These are phyloP conservation scores for Mythimna ferrago DNA, from an alignment of 2,888 invertebrate genomes.

Conservation along the genomic window DNA sequence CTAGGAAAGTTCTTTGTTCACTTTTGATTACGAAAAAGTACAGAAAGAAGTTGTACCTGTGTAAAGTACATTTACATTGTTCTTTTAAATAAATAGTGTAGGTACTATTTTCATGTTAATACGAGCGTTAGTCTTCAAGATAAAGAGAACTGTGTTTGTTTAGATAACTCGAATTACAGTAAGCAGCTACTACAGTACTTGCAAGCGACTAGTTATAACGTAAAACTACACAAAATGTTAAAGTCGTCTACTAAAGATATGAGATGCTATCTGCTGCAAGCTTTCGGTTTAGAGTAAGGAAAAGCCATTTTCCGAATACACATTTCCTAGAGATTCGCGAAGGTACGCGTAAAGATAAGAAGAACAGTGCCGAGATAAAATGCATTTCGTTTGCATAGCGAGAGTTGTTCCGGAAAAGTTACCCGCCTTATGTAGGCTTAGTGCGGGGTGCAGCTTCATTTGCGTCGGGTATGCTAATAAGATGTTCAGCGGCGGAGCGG, in stretches of 20 bases:
- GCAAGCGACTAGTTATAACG: background rate
- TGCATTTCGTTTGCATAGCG: slow-evolving; percentile 65
- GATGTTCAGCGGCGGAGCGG: slow-evolving; percentile 76
- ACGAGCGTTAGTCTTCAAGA: background rate
- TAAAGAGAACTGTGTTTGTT: slow-evolving; percentile 4
- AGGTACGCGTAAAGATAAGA: slow-evolving; percentile 54
- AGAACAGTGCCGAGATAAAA: slow-evolving; percentile 53
- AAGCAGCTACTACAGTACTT: background rate
- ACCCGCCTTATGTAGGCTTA: slow-evolving; percentile 67
- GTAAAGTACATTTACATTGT: slow-evolving; percentile 1
- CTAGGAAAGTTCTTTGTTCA: slow-evolving; percentile 61
- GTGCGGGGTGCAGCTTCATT: slow-evolving; percentile 81
- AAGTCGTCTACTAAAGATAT: slow-evolving; percentile 18
- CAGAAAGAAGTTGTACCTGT: slow-evolving; percentile 36
- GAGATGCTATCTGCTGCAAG: slow-evolving; percentile 24
- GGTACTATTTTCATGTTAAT: background rate
- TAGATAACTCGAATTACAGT: background rate
- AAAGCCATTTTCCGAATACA: slow-evolving; percentile 39
- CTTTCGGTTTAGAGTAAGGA: slow-evolving; percentile 26
- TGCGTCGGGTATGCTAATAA: slow-evolving; percentile 86
- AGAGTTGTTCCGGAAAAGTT: slow-evolving; percentile 64
- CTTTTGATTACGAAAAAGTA: slow-evolving; percentile 57
- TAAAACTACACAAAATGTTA: slow-evolving; percentile 2
- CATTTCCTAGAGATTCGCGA: slow-evolving; percentile 32
- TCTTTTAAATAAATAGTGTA: slow-evolving; percentile 18